Base-by-base conservation (phyloP, 1,140 invertebrate species). In the Yoshiicerus persimilis region DNA sequence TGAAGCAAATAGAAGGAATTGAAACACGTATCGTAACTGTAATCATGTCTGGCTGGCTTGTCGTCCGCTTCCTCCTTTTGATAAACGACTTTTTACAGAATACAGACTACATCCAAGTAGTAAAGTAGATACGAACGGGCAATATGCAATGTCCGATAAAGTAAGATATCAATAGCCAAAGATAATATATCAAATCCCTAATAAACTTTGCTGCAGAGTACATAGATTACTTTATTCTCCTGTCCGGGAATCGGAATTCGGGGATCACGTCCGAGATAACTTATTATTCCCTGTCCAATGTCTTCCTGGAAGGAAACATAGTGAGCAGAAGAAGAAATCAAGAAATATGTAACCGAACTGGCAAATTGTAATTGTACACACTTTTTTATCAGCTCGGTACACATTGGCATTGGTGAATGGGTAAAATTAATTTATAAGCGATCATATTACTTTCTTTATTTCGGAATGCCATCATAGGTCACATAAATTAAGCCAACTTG, bases 251-350 rank as follows among this genome's bases (percentile, higher is more conserved):
- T 25, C 16, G 85, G 34, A 86, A 70, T 32, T 80, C 75, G 20
- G 75, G 38, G 75, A 80, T 80, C 75, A 80, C 75, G 75, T 86
- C 38, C 64, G 39, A 70, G 84, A 88, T 86, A 86, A 88, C 87
- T 86, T 88, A 86, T 88, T 88, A 86, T 86, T 86, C 84, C 84
- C 70, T 86, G 84, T 86, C 84, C 75, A 36, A 41, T 70, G 84
- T 88, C 64, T 88, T 75, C 70, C 38, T 34, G 16, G 2, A n/a
- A 56, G 38, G n/a, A 47, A 41, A 13, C 38, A 25, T n/a, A 47
- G 25, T 23, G 83, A 25, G 30, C 16, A 1, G 56, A 39, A 84
- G 83, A 25, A 39, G 36, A 80, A 6, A 13, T 70, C 11, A 0
- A 30, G 3, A 20, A 75, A 75, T 3, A 64, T 23, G 62, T 20